These are phyloP conservation scores for Ceratina calcarata DNA, from an alignment of 1,140 invertebrate genomes.

Conservation along the genomic window DNA sequence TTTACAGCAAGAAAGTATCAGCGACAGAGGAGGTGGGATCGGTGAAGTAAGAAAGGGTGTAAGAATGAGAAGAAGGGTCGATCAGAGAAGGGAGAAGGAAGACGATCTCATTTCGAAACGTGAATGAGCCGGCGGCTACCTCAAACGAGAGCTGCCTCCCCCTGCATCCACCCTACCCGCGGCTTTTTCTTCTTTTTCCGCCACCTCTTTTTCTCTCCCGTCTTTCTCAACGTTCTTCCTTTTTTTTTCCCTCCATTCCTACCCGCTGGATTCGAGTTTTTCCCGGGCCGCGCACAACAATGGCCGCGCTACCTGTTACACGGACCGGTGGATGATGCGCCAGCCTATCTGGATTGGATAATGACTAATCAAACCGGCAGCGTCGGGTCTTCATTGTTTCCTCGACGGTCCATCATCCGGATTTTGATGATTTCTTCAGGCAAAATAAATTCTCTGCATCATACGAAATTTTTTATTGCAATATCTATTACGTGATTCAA, in stretches of 20 bases:
- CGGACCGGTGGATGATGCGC: constrained; percentile 67
- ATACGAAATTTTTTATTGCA: no score
- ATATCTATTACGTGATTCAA: no score
- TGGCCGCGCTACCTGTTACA: constrained; percentile 68
- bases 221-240: constrained; percentile 50
- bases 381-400: constrained; percentile 31
- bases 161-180: constrained; percentile 59
- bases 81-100: constrained; percentile 53
- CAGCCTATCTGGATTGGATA: constrained; percentile 69
- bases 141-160: constrained; percentile 70
- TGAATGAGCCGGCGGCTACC: constrained; percentile 74
- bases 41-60: not conserved
- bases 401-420: constrained; percentile 11
- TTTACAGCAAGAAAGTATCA: not conserved
- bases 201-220: constrained; percentile 45
- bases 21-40: not conserved
- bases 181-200: constrained; percentile 49
- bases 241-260: constrained; percentile 36
- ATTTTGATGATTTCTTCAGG: not conserved
- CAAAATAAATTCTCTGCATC: no score
- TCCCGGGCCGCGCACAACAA: constrained; percentile 64
- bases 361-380: constrained; percentile 70
- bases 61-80: constrained; percentile 4
- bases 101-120: constrained; percentile 75
- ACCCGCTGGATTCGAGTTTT: constrained; percentile 68